Evolutionary conservation across 2,888 invertebrate species (phyloP), one percentile per base, ranked within the genome.

Genomic region (Netelia melanura): DNA sequence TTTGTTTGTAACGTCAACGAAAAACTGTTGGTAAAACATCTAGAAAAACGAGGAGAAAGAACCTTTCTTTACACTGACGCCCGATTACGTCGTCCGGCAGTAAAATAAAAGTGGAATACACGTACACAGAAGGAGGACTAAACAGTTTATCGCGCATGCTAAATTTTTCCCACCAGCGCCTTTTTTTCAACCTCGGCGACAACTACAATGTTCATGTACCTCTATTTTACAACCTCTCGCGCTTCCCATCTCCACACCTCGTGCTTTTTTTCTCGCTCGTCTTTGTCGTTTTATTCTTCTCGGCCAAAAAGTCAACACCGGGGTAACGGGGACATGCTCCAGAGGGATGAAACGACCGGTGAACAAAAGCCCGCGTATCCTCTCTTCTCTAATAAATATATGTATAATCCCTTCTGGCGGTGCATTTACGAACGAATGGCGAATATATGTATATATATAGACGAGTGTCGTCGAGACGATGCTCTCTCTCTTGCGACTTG

Each of bases 271-370:
- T 23, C 8, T 67, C n/a, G 8, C 30, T 56, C 56, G 30, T 23
- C 38, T 68, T 61, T 77, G 21, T 75, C 52, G 65, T 78, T 71
- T 77, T 43, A 21, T 67, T 72, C 61, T 72, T 68, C 23, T 17
- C 54, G 23, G 58, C 54, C 62, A 58, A 56, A 71, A 48, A 82
- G 81, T 71, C 81, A 76, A 62, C 30, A 44, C 56, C 62, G 70
- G 54, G 56, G 44, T 68, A 25, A 25, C 44, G 48, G 64, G 25
- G 25, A 70, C 74, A 62, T 25, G 75, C 61, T 54, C 48, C 71
- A 43, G 17, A 72, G 77, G 71, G 77, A 83, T 83, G 78, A 83
- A 83, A 74, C 72, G 78, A 83, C 68, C 78, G 52, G 44, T 61
- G 74, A 74, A 83, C 83, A 83, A 83, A 83, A 78, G 78, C 43